These are phyloP conservation scores for Mystacides longicornis DNA, from an alignment of 2,888 invertebrate species.

Conservation along the genomic window DNA sequence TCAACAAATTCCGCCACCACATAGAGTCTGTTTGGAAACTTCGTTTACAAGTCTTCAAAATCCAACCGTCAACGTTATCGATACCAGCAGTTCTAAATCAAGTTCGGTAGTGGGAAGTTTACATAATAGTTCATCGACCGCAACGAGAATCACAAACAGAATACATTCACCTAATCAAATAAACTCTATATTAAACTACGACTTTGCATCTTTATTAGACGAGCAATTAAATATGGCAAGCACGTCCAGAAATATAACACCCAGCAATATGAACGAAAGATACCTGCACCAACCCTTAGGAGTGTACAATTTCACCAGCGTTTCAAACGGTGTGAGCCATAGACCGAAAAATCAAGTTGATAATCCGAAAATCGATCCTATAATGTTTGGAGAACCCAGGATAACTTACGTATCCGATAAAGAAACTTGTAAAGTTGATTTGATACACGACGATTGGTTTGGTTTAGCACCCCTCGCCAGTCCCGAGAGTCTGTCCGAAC, in stretches of 20 bases:
- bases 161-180: conserved; percentile 34
- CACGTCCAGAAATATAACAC: conserved; percentile 21
- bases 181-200: conserved; percentile 38
- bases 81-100: conserved; percentile 21
- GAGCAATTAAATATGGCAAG: conserved; percentile 27
- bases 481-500: conserved; percentile 73
- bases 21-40: conserved; percentile 62
- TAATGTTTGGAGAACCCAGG: conserved; percentile 28
- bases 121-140: conserved; percentile 23
- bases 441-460: conserved; percentile 58
- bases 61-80: conserved; percentile 32
- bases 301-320: conserved; percentile 22
- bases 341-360: conserved; percentile 17
- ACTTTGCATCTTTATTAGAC: conserved; percentile 38
- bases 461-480: conserved; percentile 73
- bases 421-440: conserved; percentile 36
- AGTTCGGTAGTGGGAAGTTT: conserved; percentile 23
- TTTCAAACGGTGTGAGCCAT: conserved; percentile 21
- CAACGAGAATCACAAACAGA: conserved; percentile 19
- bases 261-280: conserved; percentile 20
- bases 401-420: conserved; percentile 23
- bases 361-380: conserved; percentile 19
- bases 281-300: conserved; percentile 23
- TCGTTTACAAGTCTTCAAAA: conserved; percentile 66
- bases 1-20: conserved; percentile 40